Base-by-base conservation (phyloP, 2,888 invertebrate species). In the Nomada hirtipes region DNA sequence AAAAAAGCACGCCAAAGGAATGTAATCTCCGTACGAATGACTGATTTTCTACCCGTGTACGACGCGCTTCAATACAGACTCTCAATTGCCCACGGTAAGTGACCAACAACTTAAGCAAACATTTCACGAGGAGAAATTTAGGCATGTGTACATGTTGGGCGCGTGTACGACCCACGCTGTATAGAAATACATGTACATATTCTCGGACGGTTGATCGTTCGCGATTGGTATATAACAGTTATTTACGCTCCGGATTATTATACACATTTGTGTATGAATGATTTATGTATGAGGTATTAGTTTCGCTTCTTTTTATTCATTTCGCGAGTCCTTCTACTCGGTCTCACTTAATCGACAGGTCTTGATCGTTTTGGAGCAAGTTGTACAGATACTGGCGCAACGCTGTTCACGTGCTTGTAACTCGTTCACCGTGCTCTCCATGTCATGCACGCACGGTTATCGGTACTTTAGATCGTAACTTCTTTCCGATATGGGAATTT, bases 11-110 rank as follows among this genome's bases (percentile, higher is more conserved):
- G 72, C 72, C 85, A 86, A 88, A 92, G 92, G 92, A 93, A 93
- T 93, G 93, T 93, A 91, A 93, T 91, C 92, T 89, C 89, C 86
- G 85, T 88, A 84, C 84, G 85, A 82, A 87, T 88, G 87, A 84
- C 85, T 87, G 82, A 88, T 86, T 71, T 70, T 84, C 83, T 85
- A 78, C 87, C 86, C 79, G 86, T 88, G 71, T 90, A 89, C 86
- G 87, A 87, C 88, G 84, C 87, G 79, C 81, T 87, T 63, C 86
- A 87, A 84, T 84, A 64, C 20, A 76, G 29, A 79, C 52, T 57
- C 44, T 76, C 52, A 10, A 80, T 73, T 57, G 53, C 68, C 71
- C 52, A 79, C 72, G 88, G 88, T 88, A 59, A 79, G 88, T 86
- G 29, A 10, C 18, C 52, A 4, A 15, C 23, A 29, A 10, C 26